Evolutionary conservation across 2,888 invertebrate species (phyloP).

Genomic region (Entomobrya multifasciata): DNA sequence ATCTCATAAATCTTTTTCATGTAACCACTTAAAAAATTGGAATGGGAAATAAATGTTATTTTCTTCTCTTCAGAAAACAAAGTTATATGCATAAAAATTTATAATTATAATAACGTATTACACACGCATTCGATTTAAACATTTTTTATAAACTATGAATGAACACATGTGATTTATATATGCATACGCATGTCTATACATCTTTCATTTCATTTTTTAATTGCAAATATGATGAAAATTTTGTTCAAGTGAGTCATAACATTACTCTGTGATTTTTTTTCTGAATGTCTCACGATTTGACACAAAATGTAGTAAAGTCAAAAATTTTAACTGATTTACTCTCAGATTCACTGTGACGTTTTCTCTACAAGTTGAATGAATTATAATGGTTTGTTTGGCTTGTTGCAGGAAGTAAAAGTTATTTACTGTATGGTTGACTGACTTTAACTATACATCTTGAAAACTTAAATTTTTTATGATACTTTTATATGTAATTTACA

Average conservation of each 20-base stretch:
- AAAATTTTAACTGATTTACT: slow-evolving; percentile 29
- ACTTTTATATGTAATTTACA: too few relatives aligned
- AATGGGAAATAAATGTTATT: too few relatives aligned
- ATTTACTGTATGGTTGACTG: background rate
- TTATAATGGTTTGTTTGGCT: background rate
- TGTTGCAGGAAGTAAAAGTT: slow-evolving; percentile 64
- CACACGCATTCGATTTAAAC: background rate
- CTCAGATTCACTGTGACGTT: slow-evolving; percentile 20
- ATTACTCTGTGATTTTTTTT: slow-evolving; percentile 25
- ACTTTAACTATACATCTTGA: too few relatives aligned
- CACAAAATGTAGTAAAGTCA: slow-evolving; percentile 25
- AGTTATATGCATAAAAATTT: too few relatives aligned
- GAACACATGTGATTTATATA: too few relatives aligned
- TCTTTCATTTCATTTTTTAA: too few relatives aligned
- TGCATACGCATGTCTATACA: too few relatives aligned
- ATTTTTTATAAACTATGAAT: too few relatives aligned
- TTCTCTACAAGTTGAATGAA: too few relatives aligned
- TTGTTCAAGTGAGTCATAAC: slow-evolving; percentile 19
- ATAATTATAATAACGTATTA: slow-evolving; percentile 19
- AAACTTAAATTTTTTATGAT: too few relatives aligned
- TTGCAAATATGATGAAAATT: slow-evolving; percentile 19
- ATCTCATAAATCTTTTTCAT: slow-evolving; percentile 56
- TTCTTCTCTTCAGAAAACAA: too few relatives aligned
- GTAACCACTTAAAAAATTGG: slow-evolving; percentile 18
- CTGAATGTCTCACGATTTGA: slow-evolving; percentile 27